Base-by-base conservation (phyloP, 2,113 vertebrate genomes). In the Podarcis raffonei region DNA sequence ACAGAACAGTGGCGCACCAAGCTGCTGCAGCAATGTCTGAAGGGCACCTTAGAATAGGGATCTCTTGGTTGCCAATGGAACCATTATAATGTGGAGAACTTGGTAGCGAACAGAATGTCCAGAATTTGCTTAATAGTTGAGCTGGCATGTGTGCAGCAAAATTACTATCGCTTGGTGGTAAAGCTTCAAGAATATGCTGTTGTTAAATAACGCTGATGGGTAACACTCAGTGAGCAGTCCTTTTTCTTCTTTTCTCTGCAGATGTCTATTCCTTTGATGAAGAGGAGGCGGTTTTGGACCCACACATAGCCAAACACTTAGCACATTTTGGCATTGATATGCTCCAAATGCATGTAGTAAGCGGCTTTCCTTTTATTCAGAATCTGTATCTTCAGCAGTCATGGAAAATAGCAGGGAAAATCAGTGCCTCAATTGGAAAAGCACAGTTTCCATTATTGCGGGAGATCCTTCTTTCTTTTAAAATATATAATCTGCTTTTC, bases 181-280 rank as follows among this genome's bases (percentile, higher is more conserved):
- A 22, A 57, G 69, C 57, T 71, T 75, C 66, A 48, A 53, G 53
- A 62, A 2, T 74, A 68, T n/a, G n/a, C 69, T 39, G 6, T 5
- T 94, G 15, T 76, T 89, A 72, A 84, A 71, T 69, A 91, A 75
- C 80, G 84, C 80, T 81, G 69, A 91, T 27, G 15, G 81, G 0
- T 57, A 78, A 82, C 9, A 6, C 80, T 81, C 83, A 15, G 16
- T 90, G 1, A 89, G 80, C 25, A 35, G 65, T 57, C 35, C 91
- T 7, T 80, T 93, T 95, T 90, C 88, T 92, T 92, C n/a, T 91
- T 94, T 27, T n/a, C 79, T 89, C 90, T 94, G 42, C 92, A 99
- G 99, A 99, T 96, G 97, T 99, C 85, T 99, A 99, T 95, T 99
- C 99, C 16, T 99, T 99, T 95, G 98, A 99, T 92, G 99, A 99